These are phyloP conservation scores for Drosophila subobscura DNA, from an alignment of 1,140 invertebrate genomes.

Conservation along the genomic window DNA sequence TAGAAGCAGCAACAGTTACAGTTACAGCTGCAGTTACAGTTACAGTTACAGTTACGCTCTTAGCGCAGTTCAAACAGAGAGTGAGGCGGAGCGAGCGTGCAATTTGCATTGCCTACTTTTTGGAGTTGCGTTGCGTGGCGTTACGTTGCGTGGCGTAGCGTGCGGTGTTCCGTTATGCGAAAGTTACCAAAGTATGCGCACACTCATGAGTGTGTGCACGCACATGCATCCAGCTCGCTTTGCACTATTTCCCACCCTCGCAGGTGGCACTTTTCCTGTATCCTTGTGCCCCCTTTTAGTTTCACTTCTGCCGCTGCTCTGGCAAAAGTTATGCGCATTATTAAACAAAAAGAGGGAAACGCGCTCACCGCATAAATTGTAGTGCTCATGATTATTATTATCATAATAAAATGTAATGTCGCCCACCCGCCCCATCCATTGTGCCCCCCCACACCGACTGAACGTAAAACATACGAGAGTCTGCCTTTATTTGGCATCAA, in stretches of 20 bases:
- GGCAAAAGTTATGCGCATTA: slow-evolving; percentile 72
- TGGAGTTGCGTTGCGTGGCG: neutral
- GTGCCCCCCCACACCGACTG: neutral
- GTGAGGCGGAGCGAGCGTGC: neutral
- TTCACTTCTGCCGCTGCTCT: slow-evolving; percentile 8
- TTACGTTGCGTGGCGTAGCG: neutral
- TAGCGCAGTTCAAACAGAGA: slow-evolving; percentile 20
- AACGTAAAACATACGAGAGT: neutral
- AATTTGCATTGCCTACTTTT: slow-evolving; percentile 65
- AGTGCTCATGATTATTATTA: slow-evolving; percentile 67
- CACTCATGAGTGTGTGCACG: no score
- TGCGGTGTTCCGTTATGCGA: slow-evolving; percentile 11
- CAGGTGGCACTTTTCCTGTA: neutral
- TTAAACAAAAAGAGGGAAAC: slow-evolving; percentile 44
- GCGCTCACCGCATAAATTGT: slow-evolving; percentile 57
- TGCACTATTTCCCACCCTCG: no score
- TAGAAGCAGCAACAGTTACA: slow-evolving; percentile 70
- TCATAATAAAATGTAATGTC: slow-evolving; percentile 48
- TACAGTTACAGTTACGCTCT: slow-evolving; percentile 37
- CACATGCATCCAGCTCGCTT: neutral
- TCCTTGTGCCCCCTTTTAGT: slow-evolving; percentile 13
- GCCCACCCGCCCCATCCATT: no score
- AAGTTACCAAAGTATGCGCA: slow-evolving; percentile 15
- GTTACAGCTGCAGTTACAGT: slow-evolving; percentile 35
- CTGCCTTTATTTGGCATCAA: no score